Conservation (phyloP, 2,797 vertebrate species). For the Tolypeutes matacus region DNA sequence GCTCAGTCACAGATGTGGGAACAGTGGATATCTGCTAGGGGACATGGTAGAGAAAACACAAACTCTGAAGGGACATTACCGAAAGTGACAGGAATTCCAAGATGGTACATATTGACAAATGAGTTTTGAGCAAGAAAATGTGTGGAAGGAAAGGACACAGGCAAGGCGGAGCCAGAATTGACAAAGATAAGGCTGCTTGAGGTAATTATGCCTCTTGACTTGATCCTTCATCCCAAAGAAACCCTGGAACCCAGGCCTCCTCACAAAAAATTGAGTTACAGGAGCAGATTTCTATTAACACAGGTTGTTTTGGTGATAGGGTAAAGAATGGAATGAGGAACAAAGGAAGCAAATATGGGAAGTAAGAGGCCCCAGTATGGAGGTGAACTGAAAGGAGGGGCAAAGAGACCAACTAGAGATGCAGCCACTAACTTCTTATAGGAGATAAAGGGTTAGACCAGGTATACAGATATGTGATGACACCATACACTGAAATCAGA, state of each 20-base stretch:
- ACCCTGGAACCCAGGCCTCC: not conserved
- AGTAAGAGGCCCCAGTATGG: not conserved
- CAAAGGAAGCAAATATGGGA: not conserved
- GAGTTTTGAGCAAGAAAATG: not conserved
- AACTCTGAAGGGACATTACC: not conserved
- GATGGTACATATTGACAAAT: not conserved
- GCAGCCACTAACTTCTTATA: not conserved
- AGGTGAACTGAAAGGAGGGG: not conserved
- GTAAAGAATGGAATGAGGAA: not conserved
- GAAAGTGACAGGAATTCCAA: slow-evolving; percentile 24
- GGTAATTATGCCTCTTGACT: not conserved
- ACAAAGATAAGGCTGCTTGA: not conserved
- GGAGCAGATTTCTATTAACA: slow-evolving; percentile 15
- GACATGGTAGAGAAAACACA: not conserved
- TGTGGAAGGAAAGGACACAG: not conserved
- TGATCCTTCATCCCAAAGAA: not conserved
- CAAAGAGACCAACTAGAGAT: not conserved
- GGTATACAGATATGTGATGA: not conserved
- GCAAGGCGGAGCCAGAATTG: not conserved
- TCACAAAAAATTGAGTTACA: not conserved
- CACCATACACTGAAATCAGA: not conserved
- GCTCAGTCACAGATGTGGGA: not conserved
- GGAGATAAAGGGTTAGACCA: not conserved
- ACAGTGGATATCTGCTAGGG: not conserved
- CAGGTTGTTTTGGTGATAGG: not conserved